A percentile compares a stretch with the other conserved stretches of the same genome.
Conservation (phyloP, 2,113 vertebrate genomes). For the Maccullochella peelii region DNA sequence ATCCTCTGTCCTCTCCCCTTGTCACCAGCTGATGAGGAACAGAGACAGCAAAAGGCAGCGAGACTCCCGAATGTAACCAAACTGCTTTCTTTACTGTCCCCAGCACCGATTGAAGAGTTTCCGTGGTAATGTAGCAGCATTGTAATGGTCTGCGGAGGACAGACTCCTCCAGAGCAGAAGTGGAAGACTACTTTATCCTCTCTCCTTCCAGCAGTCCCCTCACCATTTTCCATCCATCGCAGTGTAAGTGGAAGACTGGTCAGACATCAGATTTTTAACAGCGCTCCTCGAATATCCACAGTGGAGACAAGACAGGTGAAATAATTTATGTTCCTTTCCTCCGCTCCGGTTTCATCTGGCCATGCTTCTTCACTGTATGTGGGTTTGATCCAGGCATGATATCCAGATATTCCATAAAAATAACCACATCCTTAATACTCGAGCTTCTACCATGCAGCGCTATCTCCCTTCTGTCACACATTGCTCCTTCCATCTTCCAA, state of each 20-base stretch:
- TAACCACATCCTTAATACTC: slow-evolving; percentile 48
- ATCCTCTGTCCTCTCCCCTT: slow-evolving; percentile 51
- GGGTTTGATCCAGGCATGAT: slow-evolving; percentile 49
- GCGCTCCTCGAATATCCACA: slow-evolving; percentile 56
- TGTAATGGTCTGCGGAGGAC: slow-evolving; percentile 76
- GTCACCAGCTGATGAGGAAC: slow-evolving; percentile 66
- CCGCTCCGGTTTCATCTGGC: slow-evolving; percentile 38
- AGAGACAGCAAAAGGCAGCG: slow-evolving; percentile 69
- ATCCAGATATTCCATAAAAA: slow-evolving; percentile 47
- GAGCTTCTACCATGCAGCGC: slow-evolving; percentile 43
- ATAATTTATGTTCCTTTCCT: slow-evolving; percentile 58
- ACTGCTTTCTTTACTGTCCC: slow-evolving; percentile 64
- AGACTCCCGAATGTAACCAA: slow-evolving; percentile 51
- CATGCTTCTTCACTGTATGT: slow-evolving; percentile 43
- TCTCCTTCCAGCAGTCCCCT: slow-evolving; percentile 63
- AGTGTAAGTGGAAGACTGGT: slow-evolving; percentile 71
- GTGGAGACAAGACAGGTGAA: slow-evolving; percentile 63
- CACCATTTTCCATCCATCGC: slow-evolving; percentile 48
- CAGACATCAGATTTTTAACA: slow-evolving; percentile 55
- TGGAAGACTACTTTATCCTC: slow-evolving; percentile 76
- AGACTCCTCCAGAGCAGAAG: slow-evolving; percentile 71
- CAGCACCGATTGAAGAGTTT: slow-evolving; percentile 81
- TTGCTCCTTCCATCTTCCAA: slow-evolving; percentile 66
- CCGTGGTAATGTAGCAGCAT: slow-evolving; percentile 82
- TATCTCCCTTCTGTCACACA: slow-evolving; percentile 58